These are phyloP conservation scores for Cosmia pyralina DNA, from an alignment of 2,888 invertebrate species.

Conservation along the genomic window DNA sequence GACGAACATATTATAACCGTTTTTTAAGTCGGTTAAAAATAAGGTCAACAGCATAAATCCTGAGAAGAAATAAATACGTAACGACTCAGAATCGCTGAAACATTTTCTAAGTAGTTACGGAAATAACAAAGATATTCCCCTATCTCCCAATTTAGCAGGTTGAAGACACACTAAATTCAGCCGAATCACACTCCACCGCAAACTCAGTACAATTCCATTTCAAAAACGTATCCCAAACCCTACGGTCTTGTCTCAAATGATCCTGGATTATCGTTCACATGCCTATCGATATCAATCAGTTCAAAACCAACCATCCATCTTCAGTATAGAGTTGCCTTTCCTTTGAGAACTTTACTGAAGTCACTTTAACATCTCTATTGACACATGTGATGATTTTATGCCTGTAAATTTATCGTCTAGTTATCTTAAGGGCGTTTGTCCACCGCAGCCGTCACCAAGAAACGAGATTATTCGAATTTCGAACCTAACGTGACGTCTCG, in stretches of 20 bases:
- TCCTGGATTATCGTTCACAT: conserved; percentile 79
- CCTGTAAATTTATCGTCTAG: conserved; percentile 63
- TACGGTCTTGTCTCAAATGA: conserved; percentile 79
- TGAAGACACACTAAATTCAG: conserved; percentile 46
- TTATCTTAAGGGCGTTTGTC: conserved; percentile 38
- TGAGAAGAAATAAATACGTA: neutral
- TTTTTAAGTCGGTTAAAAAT: neutral
- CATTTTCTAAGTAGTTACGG: neutral
- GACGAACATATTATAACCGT: too few species aligned
- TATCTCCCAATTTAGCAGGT: neutral
- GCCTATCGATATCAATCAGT: conserved; percentile 40
- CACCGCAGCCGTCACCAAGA: too few species aligned
- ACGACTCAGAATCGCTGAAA: neutral
- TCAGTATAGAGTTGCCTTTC: conserved; percentile 26
- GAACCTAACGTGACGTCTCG: too few species aligned
- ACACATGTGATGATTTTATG: conserved; percentile 74
- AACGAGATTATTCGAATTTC: too few species aligned
- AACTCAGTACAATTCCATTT: conserved; percentile 55
- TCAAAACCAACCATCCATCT: conserved; percentile 41
- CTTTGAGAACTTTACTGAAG: neutral
- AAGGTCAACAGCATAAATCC: neutral
- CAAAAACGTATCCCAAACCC: conserved; percentile 72
- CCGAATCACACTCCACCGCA: conserved; percentile 44
- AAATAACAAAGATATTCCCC: neutral
- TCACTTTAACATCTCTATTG: conserved; percentile 71